Evolutionary conservation across 2,888 invertebrate genomes (phyloP).

Genomic region (Cremastobaeus sp.): DNA sequence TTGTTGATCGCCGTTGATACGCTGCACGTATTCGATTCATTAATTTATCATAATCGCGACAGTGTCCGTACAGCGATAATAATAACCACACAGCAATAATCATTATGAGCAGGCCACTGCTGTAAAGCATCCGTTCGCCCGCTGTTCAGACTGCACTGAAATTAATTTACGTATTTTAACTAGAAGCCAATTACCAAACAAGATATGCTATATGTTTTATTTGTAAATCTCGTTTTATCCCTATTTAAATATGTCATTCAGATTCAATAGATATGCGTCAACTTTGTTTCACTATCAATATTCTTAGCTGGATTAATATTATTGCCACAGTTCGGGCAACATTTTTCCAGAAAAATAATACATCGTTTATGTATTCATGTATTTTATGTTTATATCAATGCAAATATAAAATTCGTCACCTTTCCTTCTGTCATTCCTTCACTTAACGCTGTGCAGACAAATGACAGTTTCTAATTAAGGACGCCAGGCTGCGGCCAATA

Average conservation of each 20-base stretch:
- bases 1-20: slow-evolving; percentile 57
- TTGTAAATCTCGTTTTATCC: slow-evolving; percentile 38
- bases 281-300: too few relatives aligned
- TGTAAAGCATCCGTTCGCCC: slow-evolving; percentile 54
- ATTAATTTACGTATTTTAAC: slow-evolving; percentile 61
- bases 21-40: slow-evolving; percentile 57
- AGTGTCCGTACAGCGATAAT: slow-evolving; percentile 60
- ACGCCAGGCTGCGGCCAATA: too few relatives aligned
- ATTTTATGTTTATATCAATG: too few relatives aligned
- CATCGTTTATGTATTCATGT: too few relatives aligned
- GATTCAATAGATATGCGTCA: background rate
- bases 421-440: too few relatives aligned
- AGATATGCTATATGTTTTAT: slow-evolving; percentile 37
- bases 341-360: too few relatives aligned
- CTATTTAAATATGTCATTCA: slow-evolving; percentile 18
- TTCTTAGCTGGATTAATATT: too few relatives aligned
- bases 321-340: too few relatives aligned
- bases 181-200: slow-evolving; percentile 49
- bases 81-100: slow-evolving; percentile 62
- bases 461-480: too few relatives aligned
- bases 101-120: slow-evolving; percentile 53
- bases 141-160: slow-evolving; percentile 37
- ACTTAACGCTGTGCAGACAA: too few relatives aligned
- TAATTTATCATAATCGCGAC: slow-evolving; percentile 62
- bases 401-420: too few relatives aligned